Conservation (phyloP, 2,888 invertebrate genomes). For the Entomobrya proxima region DNA sequence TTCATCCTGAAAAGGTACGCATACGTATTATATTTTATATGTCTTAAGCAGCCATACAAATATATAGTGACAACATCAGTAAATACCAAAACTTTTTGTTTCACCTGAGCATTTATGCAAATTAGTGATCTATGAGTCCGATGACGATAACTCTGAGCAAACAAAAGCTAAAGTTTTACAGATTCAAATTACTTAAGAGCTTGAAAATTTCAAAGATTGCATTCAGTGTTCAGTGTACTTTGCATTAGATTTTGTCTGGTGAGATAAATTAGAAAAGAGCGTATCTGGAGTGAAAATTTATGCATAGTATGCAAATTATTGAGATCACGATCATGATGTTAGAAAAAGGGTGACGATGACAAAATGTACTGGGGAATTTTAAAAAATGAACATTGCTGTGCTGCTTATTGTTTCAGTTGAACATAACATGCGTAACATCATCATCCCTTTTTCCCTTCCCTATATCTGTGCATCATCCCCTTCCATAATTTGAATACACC, state of each 20-base stretch:
- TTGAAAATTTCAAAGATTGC: not conserved
- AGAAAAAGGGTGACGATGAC: not conserved
- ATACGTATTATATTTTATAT: not conserved
- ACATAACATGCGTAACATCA: not conserved
- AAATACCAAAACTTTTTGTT: conserved; percentile 9
- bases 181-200: not conserved
- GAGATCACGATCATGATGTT: not conserved
- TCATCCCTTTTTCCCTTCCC: not conserved
- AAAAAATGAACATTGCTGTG: not conserved
- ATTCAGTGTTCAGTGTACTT: not conserved
- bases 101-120: conserved; percentile 35
- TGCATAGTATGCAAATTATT: conserved; percentile 3
- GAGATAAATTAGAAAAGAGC: not conserved
- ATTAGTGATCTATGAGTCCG: not conserved
- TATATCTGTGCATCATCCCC: not conserved
- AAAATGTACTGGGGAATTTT: not conserved
- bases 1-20: not conserved
- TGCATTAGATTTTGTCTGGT: not conserved
- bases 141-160: not conserved
- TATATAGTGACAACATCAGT: conserved; percentile 33
- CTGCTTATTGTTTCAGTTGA: conserved; percentile 7
- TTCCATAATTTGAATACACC: not conserved
- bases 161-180: not conserved
- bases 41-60: not conserved
- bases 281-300: not conserved